These are phyloP conservation scores for Halotydeus destructor DNA, from an alignment of 1,140 invertebrate species.

Conservation along the genomic window DNA sequence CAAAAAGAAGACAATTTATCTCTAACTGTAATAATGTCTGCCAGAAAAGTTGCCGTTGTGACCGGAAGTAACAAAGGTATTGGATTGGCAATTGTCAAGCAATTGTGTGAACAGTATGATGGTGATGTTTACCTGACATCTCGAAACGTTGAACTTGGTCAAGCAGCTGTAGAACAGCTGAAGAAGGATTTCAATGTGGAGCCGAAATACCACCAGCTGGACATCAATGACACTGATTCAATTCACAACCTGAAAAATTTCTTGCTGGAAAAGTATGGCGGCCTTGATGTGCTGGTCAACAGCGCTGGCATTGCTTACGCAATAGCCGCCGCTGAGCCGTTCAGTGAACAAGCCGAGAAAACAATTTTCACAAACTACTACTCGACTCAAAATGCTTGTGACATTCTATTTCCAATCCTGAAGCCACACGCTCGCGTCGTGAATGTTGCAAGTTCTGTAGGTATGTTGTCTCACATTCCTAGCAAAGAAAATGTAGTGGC, in stretches of 20 bases:
- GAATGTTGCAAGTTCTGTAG: conserved; percentile 44
- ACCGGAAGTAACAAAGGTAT: conserved; percentile 56
- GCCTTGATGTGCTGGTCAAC: conserved; percentile 57
- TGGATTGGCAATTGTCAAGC: conserved; percentile 43
- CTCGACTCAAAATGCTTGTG: conserved; percentile 36
- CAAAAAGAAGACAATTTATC: too few relatives aligned
- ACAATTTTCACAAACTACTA: conserved; percentile 47
- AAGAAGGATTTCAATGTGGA: conserved; percentile 30
- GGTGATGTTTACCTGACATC: conserved; percentile 24
- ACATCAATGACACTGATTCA: conserved; percentile 37
- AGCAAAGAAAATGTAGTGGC: conserved; percentile 30
- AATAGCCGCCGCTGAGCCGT: conserved; percentile 34
- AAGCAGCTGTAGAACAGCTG: conserved; percentile 33
- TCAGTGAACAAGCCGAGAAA: conserved; percentile 41
- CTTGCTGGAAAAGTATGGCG: conserved; percentile 40
- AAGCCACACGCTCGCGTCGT: conserved; percentile 43
- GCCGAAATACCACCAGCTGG: conserved; percentile 43
- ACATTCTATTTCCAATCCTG: conserved; percentile 43
- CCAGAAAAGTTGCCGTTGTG: conserved; percentile 23
- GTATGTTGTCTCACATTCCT: conserved; percentile 19
- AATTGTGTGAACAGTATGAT: conserved; percentile 32
- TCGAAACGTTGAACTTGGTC: conserved; percentile 32
- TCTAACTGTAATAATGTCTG: too few relatives aligned
- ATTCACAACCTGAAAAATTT: conserved; percentile 34
- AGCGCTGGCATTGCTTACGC: conserved; percentile 57